Base-by-base conservation (phyloP, 2,113 vertebrate genomes). In the Prunella fulvescens region DNA sequence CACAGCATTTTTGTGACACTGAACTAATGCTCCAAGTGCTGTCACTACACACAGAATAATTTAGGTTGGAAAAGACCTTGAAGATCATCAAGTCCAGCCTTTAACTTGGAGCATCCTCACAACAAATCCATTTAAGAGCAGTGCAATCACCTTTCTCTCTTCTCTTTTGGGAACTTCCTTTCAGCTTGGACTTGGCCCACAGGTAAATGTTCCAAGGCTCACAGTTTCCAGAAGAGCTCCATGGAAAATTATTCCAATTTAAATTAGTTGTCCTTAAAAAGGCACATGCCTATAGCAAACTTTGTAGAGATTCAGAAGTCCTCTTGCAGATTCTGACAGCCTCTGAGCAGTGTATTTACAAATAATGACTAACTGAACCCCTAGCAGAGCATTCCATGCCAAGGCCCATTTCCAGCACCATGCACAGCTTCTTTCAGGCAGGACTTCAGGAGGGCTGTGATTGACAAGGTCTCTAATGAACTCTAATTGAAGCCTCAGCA, bases 381-480 rank as follows among this genome's bases (percentile, higher is more conserved):
- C 61, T 66, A 79, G 31, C 69, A 37, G 33, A 40, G 53, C 25
- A 31, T 58, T 72, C 88, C 92, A 77, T 19, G 86, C 94, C 87
- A 91, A 86, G 79, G 81, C 84, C 62, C 67, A 77, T 85, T 80
- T 74, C 65, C 85, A 88, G 69, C 86, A 82, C 56, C 80, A 29
- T 2, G 4, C 18, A 14, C 77, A 72, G 90, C 88, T 94, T 79
- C 81, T 93, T 84, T 37, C 20, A 82, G 94, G 51, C 86, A 53
- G 86, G 76, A 51, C 86, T 91, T 90, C 62, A 22, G 16, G 73
- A 72, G 40, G 25, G 33, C 25, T 50, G 4, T 97, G 98, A 98
- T 69, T 97, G 98, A 98, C 97, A 90, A 85, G 93, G 89, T 86
- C 96, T 50, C 93, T 98, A 97, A 98, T 98, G 97, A 97, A 78